phyloP scores from a whole-genome alignment of 2,888 invertebrate species.

The Geophilus truncorum region DNA sequence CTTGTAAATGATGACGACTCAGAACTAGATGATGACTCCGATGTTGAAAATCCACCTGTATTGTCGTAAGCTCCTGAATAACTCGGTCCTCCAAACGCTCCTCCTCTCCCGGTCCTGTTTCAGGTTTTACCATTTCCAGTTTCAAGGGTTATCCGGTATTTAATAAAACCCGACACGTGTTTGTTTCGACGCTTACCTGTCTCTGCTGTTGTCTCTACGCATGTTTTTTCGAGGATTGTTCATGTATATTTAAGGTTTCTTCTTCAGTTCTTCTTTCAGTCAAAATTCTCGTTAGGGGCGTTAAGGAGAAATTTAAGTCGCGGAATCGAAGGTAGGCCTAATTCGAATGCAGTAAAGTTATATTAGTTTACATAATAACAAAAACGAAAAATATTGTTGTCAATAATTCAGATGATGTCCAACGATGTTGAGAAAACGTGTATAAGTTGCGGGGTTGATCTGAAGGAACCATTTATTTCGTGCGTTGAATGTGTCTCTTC shows the following conservation, averaged over 20 bases:
- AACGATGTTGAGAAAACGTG: neutral
- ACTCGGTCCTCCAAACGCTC: neutral
- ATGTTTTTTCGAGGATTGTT: no score
- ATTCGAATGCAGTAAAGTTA: no score
- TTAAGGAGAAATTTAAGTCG: no score
- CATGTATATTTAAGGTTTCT: no score
- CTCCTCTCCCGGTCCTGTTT: neutral
- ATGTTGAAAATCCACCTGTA: no score
- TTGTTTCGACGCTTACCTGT: no score
- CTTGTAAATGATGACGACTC: neutral
- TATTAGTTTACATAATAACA: no score
- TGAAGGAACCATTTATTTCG: constrained; percentile 64
- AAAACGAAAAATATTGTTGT: neutral
- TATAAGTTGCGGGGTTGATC: neutral
- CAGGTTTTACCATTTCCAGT: neutral
- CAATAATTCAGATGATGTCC: neutral
- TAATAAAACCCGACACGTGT: neutral
- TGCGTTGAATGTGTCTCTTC: constrained; percentile 64
- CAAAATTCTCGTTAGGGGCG: no score
- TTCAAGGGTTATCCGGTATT: neutral
- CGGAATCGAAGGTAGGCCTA: no score
- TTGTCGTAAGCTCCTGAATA: no score
- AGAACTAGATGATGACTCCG: neutral
- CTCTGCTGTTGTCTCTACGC: no score
- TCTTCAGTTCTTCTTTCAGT: no score